phyloP scores from a whole-genome alignment of 2,113 vertebrate species.

The Blennius ocellaris region DNA sequence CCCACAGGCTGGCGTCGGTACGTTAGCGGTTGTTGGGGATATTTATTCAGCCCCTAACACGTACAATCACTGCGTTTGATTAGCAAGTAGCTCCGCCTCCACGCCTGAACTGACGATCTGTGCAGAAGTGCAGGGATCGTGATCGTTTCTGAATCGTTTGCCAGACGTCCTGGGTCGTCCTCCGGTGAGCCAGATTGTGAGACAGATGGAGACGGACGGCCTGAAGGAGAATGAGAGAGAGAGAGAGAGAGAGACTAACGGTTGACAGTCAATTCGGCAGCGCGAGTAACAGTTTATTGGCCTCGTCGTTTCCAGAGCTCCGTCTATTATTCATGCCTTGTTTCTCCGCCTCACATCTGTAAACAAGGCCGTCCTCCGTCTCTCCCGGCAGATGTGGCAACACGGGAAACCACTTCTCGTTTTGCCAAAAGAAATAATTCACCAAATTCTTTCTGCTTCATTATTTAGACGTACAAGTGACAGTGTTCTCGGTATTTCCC shows the following conservation, averaged over 20 bases:
- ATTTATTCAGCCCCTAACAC: too few relatives aligned
- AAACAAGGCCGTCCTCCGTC: slow-evolving; percentile 38
- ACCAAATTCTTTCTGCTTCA: too few relatives aligned
- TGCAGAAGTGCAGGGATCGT: too few relatives aligned
- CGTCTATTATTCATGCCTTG: slow-evolving; percentile 55
- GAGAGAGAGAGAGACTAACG: not conserved
- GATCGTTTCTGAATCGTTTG: too few relatives aligned
- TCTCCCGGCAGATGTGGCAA: not conserved
- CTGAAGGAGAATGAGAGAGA: not conserved
- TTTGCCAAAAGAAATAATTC: not conserved
- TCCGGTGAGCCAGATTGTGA: not conserved
- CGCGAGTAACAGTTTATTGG: slow-evolving; percentile 3
- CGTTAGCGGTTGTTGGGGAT: not conserved
- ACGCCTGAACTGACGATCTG: too few relatives aligned
- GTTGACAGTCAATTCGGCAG: not conserved
- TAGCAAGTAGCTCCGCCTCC: too few relatives aligned
- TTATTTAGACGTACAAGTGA: too few relatives aligned
- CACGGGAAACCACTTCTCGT: not conserved
- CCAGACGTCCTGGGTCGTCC: too few relatives aligned
- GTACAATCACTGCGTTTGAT: too few relatives aligned
- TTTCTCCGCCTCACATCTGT: slow-evolving; percentile 38
- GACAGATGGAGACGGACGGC: not conserved
- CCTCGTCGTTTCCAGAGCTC: slow-evolving; percentile 16
- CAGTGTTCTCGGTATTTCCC: too few relatives aligned
- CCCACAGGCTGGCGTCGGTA: not conserved